Conservation (phyloP, 2,113 vertebrate genomes). For the Spermophilus dauricus region DNA sequence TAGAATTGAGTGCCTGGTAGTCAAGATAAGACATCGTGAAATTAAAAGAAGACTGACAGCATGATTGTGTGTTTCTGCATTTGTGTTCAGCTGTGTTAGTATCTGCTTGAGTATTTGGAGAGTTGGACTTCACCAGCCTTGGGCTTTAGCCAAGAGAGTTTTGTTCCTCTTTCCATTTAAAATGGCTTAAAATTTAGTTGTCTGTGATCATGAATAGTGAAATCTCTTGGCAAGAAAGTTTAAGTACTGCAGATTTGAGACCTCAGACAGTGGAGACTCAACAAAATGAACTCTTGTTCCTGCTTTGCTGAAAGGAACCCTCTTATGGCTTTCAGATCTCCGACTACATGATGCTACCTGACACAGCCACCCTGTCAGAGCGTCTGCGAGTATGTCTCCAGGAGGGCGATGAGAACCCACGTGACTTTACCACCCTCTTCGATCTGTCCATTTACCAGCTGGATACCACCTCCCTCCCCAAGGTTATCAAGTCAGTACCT, state of each 20-base stretch:
- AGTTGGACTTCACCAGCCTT: neutral
- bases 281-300: neutral
- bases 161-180: neutral
- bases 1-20: neutral
- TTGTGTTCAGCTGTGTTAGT: neutral
- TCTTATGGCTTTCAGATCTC: slow-evolving; percentile 91
- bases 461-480: slow-evolving; percentile 94
- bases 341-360: slow-evolving; percentile 96
- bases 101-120: neutral
- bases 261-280: neutral
- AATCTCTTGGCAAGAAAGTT: neutral
- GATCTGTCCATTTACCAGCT: slow-evolving; percentile 94
- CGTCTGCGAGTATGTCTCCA: slow-evolving; percentile 95
- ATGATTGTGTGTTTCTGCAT: neutral
- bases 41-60: neutral
- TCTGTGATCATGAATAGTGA: neutral
- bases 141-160: neutral
- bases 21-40: neutral
- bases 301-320: neutral
- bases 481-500: slow-evolving; percentile 94
- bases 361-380: slow-evolving; percentile 93
- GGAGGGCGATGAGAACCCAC: slow-evolving; percentile 96
- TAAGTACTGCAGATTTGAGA: neutral
- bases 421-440: slow-evolving; percentile 97
- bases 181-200: neutral